Evolutionary conservation across 2,113 vertebrate species (phyloP).

Genomic region (Pluvialis apricaria): DNA sequence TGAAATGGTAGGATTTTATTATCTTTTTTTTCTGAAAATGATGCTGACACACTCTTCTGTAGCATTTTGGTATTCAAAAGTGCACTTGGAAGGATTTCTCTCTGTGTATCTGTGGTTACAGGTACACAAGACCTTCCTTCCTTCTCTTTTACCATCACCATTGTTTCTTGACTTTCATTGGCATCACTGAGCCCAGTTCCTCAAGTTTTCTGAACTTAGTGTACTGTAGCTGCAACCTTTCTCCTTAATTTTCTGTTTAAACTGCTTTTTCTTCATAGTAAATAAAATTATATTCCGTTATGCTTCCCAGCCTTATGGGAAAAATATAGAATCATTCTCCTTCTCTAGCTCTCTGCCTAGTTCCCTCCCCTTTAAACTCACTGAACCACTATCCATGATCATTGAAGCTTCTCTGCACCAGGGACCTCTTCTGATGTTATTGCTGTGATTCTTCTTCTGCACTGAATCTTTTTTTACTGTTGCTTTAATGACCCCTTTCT

Average conservation of each 20-base stretch:
- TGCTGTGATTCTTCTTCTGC: not conserved
- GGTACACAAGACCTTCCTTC: not conserved
- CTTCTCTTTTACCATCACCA: not conserved
- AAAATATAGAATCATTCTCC: not conserved
- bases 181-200: not conserved
- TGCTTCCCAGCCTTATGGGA: not conserved
- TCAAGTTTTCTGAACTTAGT: not conserved
- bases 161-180: not conserved
- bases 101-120: not conserved
- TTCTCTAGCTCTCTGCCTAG: not conserved
- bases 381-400: not conserved
- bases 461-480: not conserved
- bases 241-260: not conserved
- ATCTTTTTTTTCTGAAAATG: not conserved
- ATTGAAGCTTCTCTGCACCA: not conserved
- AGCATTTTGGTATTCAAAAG: not conserved
- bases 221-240: not conserved
- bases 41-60: not conserved
- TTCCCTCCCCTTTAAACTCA: not conserved
- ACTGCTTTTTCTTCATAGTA: not conserved
- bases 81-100: accelerated
- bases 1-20: not conserved
- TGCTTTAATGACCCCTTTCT: not conserved
- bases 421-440: not conserved
- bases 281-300: not conserved